A percentile compares a stretch with the other conserved stretches of the same genome.
phyloP scores from a whole-genome alignment of 1,140 invertebrate genomes.

The Cherax destructor region DNA sequence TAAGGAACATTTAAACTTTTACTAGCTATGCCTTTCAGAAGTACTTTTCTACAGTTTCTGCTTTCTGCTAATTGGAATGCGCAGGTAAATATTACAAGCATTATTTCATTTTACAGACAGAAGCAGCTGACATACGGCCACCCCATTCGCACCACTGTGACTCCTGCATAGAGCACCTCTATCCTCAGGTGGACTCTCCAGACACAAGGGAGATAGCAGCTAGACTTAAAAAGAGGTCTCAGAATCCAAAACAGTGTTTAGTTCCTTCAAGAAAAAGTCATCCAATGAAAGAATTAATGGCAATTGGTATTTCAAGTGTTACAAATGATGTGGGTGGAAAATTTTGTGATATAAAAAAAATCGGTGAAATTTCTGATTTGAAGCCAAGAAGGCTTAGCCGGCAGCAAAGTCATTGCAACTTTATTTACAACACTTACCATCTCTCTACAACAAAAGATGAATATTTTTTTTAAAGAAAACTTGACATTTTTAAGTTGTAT shows the following conservation, averaged over 20 bases:
- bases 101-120: not conserved
- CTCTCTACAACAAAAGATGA: slow-evolving; percentile 7
- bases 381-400: not conserved
- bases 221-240: not conserved
- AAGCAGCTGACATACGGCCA: slow-evolving; percentile 8
- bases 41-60: too few species aligned
- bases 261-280: not conserved
- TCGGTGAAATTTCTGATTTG: not conserved
- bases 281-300: not conserved
- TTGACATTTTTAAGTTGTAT: not conserved
- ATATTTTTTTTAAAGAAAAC: slow-evolving; percentile 6
- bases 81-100: too few species aligned
- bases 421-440: slow-evolving; percentile 4
- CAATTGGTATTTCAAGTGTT: not conserved
- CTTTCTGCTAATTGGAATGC: too few species aligned
- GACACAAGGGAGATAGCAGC: not conserved
- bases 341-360: slow-evolving; percentile 3
- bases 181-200: not conserved
- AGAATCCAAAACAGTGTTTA: not conserved
- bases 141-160: slow-evolving; percentile 4
- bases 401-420: slow-evolving; percentile 1
- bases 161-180: slow-evolving; percentile 6
- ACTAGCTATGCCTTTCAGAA: too few species aligned
- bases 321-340: not conserved
- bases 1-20: too few species aligned